Percentiles rank a stretch among this genome's conserved stretches.
These are phyloP conservation scores for Tenthredo amoena DNA, from an alignment of 2,888 invertebrate species.

Conservation along the genomic window DNA sequence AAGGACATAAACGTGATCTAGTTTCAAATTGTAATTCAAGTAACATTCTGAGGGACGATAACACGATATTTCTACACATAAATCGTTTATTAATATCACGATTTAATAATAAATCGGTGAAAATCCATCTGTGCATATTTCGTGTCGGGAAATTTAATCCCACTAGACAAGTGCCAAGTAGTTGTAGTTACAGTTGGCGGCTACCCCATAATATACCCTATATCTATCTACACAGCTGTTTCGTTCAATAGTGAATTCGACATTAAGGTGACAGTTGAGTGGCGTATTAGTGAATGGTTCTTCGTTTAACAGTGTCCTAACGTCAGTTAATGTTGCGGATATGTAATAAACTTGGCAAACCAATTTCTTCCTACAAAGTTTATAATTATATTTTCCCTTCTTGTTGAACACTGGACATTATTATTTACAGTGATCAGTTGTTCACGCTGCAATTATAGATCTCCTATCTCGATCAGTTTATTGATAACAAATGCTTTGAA, in stretches of 20 bases:
- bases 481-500: too few species aligned
- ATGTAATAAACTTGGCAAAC: background rate
- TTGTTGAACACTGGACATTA: background rate
- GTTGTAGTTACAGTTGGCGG: background rate
- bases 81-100: too few species aligned
- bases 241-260: conserved; percentile 5
- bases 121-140: background rate
- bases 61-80: background rate
- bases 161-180: conserved; percentile 4
- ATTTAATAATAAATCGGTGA: too few species aligned
- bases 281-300: conserved; percentile 14
- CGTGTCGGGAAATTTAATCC: background rate
- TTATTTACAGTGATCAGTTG: background rate
- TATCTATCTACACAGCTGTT: background rate
- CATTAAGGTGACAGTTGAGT: conserved; percentile 24
- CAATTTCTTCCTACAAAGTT: background rate
- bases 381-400: background rate
- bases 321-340: background rate
- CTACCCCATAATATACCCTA: background rate
- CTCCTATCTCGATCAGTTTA: too few species aligned
- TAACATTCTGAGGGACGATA: too few species aligned
- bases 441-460: too few species aligned
- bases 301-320: background rate
- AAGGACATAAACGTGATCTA: too few species aligned
- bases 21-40: too few species aligned